These are phyloP conservation scores for Pseudorhombus dupliciocellatus DNA, from an alignment of 2,113 vertebrate species.

Conservation along the genomic window DNA sequence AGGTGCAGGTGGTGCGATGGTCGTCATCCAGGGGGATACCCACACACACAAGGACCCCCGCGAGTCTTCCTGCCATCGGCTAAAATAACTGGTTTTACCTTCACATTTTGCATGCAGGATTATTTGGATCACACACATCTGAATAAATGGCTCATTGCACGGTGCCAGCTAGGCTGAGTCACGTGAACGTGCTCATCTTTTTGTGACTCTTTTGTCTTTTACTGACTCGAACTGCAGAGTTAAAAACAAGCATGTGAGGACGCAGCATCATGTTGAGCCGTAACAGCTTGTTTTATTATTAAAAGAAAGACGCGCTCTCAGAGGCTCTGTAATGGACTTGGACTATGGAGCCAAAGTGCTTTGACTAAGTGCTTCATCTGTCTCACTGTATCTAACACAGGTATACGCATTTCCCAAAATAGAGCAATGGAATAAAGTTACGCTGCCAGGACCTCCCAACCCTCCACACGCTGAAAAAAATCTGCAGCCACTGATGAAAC, in stretches of 20 bases:
- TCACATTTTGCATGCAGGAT: background rate
- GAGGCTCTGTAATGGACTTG: constrained; percentile 37
- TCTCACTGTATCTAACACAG: constrained; percentile 52
- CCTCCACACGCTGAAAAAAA: background rate
- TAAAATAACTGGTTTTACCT: too few species aligned
- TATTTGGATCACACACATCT: background rate
- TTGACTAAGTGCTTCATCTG: constrained; percentile 64
- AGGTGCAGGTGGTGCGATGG: too few species aligned
- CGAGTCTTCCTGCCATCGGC: too few species aligned
- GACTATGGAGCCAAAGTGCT: constrained; percentile 55
- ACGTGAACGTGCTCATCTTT: background rate
- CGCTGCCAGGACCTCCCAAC: constrained; percentile 21
- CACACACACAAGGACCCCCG: too few species aligned
- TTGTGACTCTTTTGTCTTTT: background rate
- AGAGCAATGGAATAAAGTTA: constrained; percentile 34
- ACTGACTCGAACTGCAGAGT: background rate
- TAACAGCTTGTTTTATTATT: constrained; percentile 41
- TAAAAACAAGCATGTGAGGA: background rate
- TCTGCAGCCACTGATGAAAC: background rate
- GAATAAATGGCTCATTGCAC: background rate
- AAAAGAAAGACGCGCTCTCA: constrained; percentile 30
- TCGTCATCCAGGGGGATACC: too few species aligned
- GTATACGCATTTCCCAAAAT: constrained; percentile 53
- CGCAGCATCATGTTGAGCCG: background rate
- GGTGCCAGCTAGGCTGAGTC: too few species aligned